Percentiles rank a stretch among this genome's conserved stretches.
These are phyloP conservation scores for Ashinkailepas kermadecensis DNA, from an alignment of 2,888 invertebrate species.

Conservation along the genomic window DNA sequence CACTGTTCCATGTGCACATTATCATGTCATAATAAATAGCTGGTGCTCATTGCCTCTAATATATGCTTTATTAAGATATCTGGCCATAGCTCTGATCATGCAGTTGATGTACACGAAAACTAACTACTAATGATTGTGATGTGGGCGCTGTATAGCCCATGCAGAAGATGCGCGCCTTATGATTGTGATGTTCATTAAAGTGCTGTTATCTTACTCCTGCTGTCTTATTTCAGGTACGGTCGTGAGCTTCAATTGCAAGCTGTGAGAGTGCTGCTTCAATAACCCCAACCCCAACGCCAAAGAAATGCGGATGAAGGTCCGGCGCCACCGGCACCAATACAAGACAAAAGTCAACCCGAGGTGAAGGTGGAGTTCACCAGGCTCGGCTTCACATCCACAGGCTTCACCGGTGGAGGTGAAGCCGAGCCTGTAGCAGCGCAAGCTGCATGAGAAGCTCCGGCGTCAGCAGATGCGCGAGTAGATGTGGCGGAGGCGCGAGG, in stretches of 20 bases:
- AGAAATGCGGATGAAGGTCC: slow-evolving; percentile 99
- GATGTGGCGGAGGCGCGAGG: slow-evolving; percentile 51
- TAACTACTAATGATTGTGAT: too few relatives aligned
- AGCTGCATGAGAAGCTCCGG: slow-evolving; percentile 60
- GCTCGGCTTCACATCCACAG: too few relatives aligned
- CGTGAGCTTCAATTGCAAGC: slow-evolving; percentile 91
- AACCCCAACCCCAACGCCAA: slow-evolving; percentile 99
- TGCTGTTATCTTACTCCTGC: too few relatives aligned
- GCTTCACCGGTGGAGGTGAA: slow-evolving; percentile 96
- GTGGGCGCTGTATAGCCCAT: too few relatives aligned
- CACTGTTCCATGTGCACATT: too few relatives aligned
- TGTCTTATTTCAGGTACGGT: slow-evolving; percentile 52
- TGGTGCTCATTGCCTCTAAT: too few relatives aligned
- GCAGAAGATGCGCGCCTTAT: too few relatives aligned
- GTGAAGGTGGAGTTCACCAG: slow-evolving; percentile 85
- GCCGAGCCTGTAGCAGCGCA: slow-evolving; percentile 78
- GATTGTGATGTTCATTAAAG: too few relatives aligned
- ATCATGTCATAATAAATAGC: too few relatives aligned
- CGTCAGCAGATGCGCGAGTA: slow-evolving; percentile 55
- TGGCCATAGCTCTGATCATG: too few relatives aligned
- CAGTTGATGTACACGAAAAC: too few relatives aligned
- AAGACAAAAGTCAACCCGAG: slow-evolving; percentile 94
- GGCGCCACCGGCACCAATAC: slow-evolving; percentile 91
- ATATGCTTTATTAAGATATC: too few relatives aligned
- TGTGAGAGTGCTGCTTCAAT: slow-evolving; percentile 99